Conservation (phyloP, 2,113 vertebrate species). For the Periophthalmodon schlosseri region DNA sequence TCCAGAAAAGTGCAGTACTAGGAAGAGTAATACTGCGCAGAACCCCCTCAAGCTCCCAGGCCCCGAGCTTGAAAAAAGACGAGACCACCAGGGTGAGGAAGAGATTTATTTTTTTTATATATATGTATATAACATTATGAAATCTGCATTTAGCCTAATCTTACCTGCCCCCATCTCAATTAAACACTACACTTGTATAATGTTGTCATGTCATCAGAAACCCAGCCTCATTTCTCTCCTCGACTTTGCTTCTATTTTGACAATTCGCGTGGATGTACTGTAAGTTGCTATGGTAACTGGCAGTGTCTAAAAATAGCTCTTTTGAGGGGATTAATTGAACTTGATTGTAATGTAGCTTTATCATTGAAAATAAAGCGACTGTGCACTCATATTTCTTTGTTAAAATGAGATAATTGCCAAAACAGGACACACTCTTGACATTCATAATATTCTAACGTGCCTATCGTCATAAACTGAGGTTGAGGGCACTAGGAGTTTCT, state of each 20-base stretch:
- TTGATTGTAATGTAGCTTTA: constrained; percentile 49
- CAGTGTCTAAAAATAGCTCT: constrained; percentile 69
- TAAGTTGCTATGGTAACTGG: constrained; percentile 70
- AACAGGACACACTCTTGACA: not conserved
- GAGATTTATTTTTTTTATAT: too few relatives aligned
- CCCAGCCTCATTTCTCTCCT: constrained; percentile 6
- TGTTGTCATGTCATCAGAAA: not conserved
- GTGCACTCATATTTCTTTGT: not conserved
- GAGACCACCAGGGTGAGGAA: too few relatives aligned
- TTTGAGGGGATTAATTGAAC: constrained; percentile 65
- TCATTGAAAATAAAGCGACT: constrained; percentile 22
- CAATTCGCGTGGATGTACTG: constrained; percentile 36
- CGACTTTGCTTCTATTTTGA: constrained; percentile 28
- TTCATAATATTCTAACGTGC: not conserved
- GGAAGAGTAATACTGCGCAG: too few relatives aligned
- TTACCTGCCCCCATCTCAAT: too few relatives aligned
- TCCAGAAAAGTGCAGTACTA: too few relatives aligned
- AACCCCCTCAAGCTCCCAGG: too few relatives aligned
- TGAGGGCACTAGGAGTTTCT: not conserved
- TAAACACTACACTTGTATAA: not conserved
- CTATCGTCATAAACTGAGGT: not conserved
- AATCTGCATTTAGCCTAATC: too few relatives aligned
- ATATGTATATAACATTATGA: too few relatives aligned
- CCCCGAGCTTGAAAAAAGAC: too few relatives aligned
- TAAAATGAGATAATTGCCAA: not conserved